Evolutionary conservation across 2,888 invertebrate species (phyloP).

Genomic region (Xylocampa areola): DNA sequence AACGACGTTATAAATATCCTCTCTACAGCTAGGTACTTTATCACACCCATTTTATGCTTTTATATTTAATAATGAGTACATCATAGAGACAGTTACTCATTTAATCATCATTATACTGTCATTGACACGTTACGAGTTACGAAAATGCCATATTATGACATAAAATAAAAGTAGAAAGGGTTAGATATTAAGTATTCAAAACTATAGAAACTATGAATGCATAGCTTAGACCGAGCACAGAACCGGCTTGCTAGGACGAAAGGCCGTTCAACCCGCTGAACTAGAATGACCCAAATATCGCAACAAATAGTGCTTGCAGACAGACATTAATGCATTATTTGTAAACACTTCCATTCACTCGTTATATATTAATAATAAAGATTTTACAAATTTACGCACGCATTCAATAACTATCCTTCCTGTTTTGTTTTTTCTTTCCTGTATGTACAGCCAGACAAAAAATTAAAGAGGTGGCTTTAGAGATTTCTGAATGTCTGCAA

Average conservation of each 20-base stretch:
- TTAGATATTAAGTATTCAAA: constrained; percentile 19
- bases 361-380: constrained; percentile 38
- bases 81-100: too few relatives aligned
- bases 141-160: background rate
- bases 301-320: constrained; percentile 72
- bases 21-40: too few relatives aligned
- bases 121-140: too few relatives aligned
- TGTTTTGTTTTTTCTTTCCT: constrained; percentile 9
- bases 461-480: constrained; percentile 3
- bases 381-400: constrained; percentile 11
- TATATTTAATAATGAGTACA: too few relatives aligned
- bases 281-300: constrained; percentile 84
- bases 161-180: constrained; percentile 15
- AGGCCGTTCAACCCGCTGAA: constrained; percentile 81
- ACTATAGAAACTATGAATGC: constrained; percentile 45
- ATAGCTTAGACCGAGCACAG: constrained; percentile 60
- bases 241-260: constrained; percentile 78
- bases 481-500: background rate
- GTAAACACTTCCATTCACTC: constrained; percentile 55
- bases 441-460: background rate
- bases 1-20: too few relatives aligned
- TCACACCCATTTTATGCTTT: too few relatives aligned
- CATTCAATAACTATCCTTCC: constrained; percentile 19
- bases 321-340: constrained; percentile 62
- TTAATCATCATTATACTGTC: too few relatives aligned